These are phyloP conservation scores for Mechanitis mazaeus DNA, from an alignment of 2,888 invertebrate species.

Conservation along the genomic window DNA sequence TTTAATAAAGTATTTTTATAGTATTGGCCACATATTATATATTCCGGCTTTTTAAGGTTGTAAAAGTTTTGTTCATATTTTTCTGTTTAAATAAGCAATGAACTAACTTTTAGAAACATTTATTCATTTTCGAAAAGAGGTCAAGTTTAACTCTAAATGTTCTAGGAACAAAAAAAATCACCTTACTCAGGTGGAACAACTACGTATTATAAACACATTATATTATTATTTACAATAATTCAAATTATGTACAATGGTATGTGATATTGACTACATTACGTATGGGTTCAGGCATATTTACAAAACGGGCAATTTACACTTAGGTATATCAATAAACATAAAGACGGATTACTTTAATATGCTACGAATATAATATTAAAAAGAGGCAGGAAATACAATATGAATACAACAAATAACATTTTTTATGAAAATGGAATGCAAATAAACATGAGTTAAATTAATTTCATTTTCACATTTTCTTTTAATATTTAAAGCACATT, in stretches of 20 bases:
- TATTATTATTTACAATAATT: conserved; percentile 40
- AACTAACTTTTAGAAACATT: neutral
- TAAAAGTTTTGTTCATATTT: no score
- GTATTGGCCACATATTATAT: no score
- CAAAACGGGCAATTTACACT: conserved; percentile 48
- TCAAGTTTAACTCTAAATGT: conserved; percentile 41
- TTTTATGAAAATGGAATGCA: neutral
- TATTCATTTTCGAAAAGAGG: conserved; percentile 24
- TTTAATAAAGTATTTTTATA: no score
- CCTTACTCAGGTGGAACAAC: conserved; percentile 52
- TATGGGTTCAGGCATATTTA: conserved; percentile 52
- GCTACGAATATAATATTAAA: neutral
- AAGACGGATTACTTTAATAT: neutral
- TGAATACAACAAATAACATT: neutral
- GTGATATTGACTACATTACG: conserved; percentile 56
- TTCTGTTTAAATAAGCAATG: neutral
- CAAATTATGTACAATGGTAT: conserved; percentile 69
- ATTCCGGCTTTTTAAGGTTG: no score
- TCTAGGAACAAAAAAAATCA: conserved; percentile 66
- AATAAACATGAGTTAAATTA: neutral
- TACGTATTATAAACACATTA: conserved; percentile 23
- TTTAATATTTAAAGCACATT: conserved; percentile 2
- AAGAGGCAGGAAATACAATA: neutral
- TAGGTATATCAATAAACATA: conserved; percentile 17
- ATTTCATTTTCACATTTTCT: no score